A percentile compares a stretch with the other conserved stretches of the same genome.
Evolutionary conservation across 2,888 invertebrate species (phyloP).

Genomic region (Petrolisthes cinctipes): DNA sequence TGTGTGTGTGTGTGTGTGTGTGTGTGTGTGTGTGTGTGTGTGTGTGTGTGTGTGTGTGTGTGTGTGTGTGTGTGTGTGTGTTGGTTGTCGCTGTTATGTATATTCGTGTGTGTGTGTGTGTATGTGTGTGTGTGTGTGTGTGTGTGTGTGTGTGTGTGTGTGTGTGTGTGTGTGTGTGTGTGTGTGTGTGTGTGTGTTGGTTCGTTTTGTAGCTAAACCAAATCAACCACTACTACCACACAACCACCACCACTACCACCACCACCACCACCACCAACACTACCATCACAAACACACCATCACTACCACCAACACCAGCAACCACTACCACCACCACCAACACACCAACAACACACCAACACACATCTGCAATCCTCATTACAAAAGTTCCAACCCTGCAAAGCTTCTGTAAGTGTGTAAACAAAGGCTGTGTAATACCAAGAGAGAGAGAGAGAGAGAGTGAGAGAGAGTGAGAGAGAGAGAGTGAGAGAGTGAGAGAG

Average conservation of each 20-base stretch:
- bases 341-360: neutral
- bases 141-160: constrained; percentile 25
- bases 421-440: constrained; percentile 1
- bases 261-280: constrained; percentile 1
- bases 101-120: constrained; percentile 19
- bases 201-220: no score
- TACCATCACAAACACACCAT: neutral
- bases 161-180: constrained; percentile 14
- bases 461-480: constrained; percentile 34
- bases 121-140: constrained; percentile 11
- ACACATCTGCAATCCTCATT: neutral
- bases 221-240: neutral
- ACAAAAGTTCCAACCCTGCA: neutral
- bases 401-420: neutral
- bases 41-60: constrained; percentile 28
- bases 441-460: constrained; percentile 15
- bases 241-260: neutral
- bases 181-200: neutral
- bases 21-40: constrained; percentile 20
- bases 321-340: neutral
- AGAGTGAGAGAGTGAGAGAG: constrained; percentile 15
- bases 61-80: constrained; percentile 3
- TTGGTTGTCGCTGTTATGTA: neutral
- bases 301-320: neutral
- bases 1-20: constrained; percentile 2